These are phyloP conservation scores for Puntigrus tetrazona DNA, from an alignment of 2,113 vertebrate species.

Conservation along the genomic window DNA sequence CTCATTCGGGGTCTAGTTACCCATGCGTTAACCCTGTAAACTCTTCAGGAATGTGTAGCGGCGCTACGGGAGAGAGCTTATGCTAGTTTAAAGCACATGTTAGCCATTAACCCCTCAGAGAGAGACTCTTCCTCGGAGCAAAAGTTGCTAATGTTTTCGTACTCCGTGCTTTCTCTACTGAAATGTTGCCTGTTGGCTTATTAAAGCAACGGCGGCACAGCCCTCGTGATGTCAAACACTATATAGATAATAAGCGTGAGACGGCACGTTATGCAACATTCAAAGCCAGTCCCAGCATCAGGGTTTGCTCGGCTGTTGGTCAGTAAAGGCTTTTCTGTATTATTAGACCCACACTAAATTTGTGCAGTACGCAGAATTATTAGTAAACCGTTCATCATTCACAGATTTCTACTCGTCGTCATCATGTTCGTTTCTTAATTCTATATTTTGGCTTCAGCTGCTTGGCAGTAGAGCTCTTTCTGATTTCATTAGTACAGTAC, in stretches of 20 bases:
- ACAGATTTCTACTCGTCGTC: background rate
- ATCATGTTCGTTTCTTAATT: background rate
- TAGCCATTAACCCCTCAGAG: constrained; percentile 44
- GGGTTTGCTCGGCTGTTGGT: background rate
- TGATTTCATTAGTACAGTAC: background rate
- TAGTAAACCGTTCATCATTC: background rate
- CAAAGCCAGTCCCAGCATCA: background rate
- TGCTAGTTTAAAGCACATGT: constrained; percentile 12
- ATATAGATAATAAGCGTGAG: background rate
- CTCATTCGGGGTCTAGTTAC: background rate
- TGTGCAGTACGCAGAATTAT: too few species aligned
- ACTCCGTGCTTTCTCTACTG: background rate
- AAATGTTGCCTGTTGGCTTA: background rate
- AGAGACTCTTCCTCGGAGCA: background rate
- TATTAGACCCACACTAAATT: too few species aligned
- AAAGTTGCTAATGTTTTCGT: background rate
- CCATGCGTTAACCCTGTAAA: background rate
- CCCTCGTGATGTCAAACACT: background rate
- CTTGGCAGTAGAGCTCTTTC: too few species aligned
- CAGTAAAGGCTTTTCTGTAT: background rate
- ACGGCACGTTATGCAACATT: background rate
- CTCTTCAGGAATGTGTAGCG: constrained; percentile 12
- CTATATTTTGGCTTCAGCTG: background rate
- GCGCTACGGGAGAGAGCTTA: background rate
- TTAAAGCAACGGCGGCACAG: background rate